Percentiles rank a stretch among this genome's conserved stretches.
Evolutionary conservation across 2,113 vertebrate genomes (phyloP).

Genomic region (Falco punctatus): DNA sequence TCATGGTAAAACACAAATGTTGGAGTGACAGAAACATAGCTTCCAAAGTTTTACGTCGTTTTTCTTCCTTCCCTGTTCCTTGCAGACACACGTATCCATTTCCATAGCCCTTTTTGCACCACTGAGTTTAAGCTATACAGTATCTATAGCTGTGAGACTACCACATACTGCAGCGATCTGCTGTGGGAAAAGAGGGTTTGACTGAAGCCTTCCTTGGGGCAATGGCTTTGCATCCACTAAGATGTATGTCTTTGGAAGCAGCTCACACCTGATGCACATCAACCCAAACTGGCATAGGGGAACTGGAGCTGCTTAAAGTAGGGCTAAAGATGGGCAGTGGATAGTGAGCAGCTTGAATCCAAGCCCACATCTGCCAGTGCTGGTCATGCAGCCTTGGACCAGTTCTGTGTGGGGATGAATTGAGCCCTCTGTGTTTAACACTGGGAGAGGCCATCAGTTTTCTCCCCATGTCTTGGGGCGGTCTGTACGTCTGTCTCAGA

Average conservation of each 20-base stretch:
- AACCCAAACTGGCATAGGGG: not conserved
- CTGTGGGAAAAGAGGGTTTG: not conserved
- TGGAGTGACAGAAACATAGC: not conserved
- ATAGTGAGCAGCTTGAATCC: not conserved
- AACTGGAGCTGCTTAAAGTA: not conserved
- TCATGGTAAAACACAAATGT: not conserved
- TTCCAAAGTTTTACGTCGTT: not conserved
- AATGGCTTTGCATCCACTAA: not conserved
- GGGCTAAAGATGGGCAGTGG: not conserved
- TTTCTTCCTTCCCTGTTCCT: not conserved
- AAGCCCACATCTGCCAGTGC: not conserved
- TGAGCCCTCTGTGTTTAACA: not conserved
- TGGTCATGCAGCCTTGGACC: not conserved
- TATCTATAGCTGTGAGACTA: not conserved
- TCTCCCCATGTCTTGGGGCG: not conserved
- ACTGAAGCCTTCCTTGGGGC: not conserved
- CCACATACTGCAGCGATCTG: not conserved
- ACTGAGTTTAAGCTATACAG: not conserved
- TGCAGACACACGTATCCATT: not conserved
- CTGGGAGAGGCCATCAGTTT: not conserved
- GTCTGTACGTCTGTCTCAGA: not conserved
- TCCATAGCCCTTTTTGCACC: not conserved
- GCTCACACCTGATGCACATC: not conserved
- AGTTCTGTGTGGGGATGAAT: not conserved
- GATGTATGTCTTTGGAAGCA: not conserved